Percentiles rank a stretch among this genome's conserved stretches.
These are phyloP conservation scores for Flexamia atlantica DNA, from an alignment of 2,888 invertebrate species.

Conservation along the genomic window DNA sequence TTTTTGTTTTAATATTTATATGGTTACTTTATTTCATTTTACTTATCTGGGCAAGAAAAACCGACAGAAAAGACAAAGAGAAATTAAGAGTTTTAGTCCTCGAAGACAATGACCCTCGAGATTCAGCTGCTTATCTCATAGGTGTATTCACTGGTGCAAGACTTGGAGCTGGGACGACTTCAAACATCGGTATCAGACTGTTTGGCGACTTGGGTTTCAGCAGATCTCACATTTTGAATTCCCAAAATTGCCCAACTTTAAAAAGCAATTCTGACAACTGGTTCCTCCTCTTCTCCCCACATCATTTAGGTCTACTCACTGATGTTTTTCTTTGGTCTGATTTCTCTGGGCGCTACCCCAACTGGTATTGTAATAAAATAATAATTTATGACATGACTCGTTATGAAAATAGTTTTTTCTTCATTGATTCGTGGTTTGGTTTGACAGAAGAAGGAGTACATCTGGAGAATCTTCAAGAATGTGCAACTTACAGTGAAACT, in stretches of 20 bases:
- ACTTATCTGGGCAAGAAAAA: not conserved
- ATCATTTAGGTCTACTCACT: not conserved
- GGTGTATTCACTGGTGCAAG: slow-evolving; percentile 3
- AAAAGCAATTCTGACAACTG: slow-evolving; percentile 11
- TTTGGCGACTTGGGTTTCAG: slow-evolving; percentile 1
- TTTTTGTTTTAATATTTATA: not conserved
- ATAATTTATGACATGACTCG: not conserved
- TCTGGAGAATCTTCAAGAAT: not conserved
- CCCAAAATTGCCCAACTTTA: not conserved
- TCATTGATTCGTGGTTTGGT: slow-evolving; percentile 19
- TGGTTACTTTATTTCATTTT: not conserved
- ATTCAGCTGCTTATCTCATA: not conserved
- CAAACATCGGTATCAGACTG: slow-evolving; percentile 9
- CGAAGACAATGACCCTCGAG: slow-evolving; percentile 1
- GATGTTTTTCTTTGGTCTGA: not conserved
- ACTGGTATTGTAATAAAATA: slow-evolving; percentile 22
- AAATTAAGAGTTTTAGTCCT: not conserved
- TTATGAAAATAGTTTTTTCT: slow-evolving; percentile 3
- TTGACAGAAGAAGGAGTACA: not conserved
- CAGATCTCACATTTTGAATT: slow-evolving; percentile 9
- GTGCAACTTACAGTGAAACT: slow-evolving; percentile 29
- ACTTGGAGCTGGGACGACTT: slow-evolving; percentile 5
- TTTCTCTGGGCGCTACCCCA: not conserved
- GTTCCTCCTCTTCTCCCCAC: not conserved
- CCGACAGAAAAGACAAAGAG: not conserved